Conservation (phyloP, 2,113 vertebrate species). For the Melanerpes aurifrons region DNA sequence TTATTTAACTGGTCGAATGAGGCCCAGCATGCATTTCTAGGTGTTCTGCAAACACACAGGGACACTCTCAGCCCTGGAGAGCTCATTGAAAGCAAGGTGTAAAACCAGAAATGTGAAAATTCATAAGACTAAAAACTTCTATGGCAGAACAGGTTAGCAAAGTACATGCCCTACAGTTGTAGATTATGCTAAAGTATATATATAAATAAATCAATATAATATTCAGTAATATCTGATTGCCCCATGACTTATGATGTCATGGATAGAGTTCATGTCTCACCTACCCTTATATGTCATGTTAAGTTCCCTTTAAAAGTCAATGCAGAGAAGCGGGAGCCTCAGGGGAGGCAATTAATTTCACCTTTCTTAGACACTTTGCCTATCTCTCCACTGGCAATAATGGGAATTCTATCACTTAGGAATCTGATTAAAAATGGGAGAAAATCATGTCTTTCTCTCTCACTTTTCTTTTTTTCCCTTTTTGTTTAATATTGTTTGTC, state of each 20-base stretch:
- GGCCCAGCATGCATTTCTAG: background rate
- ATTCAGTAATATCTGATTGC: background rate
- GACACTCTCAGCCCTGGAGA: background rate
- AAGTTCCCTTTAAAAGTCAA: background rate
- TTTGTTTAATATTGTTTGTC: background rate
- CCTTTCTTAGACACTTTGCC: background rate
- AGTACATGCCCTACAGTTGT: background rate
- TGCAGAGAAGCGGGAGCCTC: background rate
- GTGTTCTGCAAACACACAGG: background rate
- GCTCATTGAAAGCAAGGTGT: background rate
- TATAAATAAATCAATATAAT: slow-evolving; percentile 16
- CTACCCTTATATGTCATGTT: background rate
- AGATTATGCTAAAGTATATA: background rate
- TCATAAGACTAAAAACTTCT: background rate
- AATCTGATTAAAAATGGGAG: background rate
- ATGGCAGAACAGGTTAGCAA: background rate
- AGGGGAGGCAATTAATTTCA: background rate
- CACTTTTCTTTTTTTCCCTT: background rate
- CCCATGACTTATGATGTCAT: background rate
- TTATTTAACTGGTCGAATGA: background rate
- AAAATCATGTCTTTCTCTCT: background rate
- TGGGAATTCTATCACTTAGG: background rate
- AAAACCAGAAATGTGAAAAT: background rate
- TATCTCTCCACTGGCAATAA: background rate
- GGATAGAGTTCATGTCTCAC: background rate